Base-by-base conservation (phyloP, 2,797 vertebrate species). In the Synanceia verrucosa region DNA sequence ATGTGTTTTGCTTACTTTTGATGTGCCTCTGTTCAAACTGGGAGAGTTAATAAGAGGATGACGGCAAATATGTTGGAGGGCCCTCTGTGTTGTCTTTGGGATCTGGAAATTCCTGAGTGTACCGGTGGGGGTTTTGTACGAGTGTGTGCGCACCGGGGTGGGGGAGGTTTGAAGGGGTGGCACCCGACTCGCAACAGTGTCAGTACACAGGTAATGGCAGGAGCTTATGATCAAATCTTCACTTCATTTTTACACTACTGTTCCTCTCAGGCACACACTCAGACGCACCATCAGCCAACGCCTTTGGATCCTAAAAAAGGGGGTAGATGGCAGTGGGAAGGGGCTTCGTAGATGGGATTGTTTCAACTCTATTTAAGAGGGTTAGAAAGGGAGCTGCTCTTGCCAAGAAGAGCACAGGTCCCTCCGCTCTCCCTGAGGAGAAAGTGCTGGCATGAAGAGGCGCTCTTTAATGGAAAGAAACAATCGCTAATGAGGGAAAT, bases 1-100 rank as follows among this genome's bases (percentile, higher is more conserved):
- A 95, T 94, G 93, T 93, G 86, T 94, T 96, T 96, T 95, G 91
- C 92, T 91, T 93, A 89, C 91, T 94, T 95, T 68, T 85, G 91
- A 96, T 93, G 89, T 89, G 78, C 87, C 83, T 92, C 93, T 94
- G 91, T 93, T 94, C 89, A 91, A 91, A 92, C 88, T 86, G 48
- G 81, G 82, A 82, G 86, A 83, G 89, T 90, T 92, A 91, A 91
- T 91, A 92, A 92, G 88, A 91, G 86, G 90, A 92, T 92, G 87
- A 91, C 70, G 88, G 89, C 86, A 90, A 91, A 91, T 89, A 93
- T 93, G 87, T 93, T 79, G 50, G 79, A 84, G 82, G 85, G 85
- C 82, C 89, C 83, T 88, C 77, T 81, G 85, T 91, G 86, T 87
- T 91, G 82, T 90, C 84, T 89, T 87, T 82, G 78, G 86, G 86